Percentiles rank a stretch among this genome's conserved stretches.
Evolutionary conservation across 2,888 invertebrate species (phyloP).

Genomic region (Chloroclysta siterata): DNA sequence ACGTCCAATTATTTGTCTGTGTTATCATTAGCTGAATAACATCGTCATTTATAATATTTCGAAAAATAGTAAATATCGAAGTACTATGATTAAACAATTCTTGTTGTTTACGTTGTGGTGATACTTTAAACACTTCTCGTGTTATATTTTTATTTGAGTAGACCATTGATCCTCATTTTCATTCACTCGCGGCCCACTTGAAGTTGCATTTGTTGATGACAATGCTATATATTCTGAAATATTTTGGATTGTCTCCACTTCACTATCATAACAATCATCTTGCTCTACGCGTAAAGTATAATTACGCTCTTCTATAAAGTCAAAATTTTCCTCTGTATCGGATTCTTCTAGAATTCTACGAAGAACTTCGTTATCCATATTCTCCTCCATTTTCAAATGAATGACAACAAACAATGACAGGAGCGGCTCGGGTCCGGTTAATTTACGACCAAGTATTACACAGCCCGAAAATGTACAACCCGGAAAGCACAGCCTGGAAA

Average conservation of each 20-base stretch:
- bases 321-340: conserved; percentile 17
- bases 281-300: conserved; percentile 17
- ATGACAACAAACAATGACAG: conserved; percentile 18
- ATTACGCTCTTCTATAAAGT: conserved; percentile 16
- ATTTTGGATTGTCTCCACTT: conserved; percentile 10
- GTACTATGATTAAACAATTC: too few relatives aligned
- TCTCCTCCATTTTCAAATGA: conserved; percentile 18
- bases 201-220: conserved; percentile 15
- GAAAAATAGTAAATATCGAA: conserved; percentile 16
- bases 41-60: conserved; percentile 18
- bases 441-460: too few relatives aligned
- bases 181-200: conserved; percentile 13
- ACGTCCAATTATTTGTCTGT: conserved; percentile 14
- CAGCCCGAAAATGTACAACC: too few relatives aligned
- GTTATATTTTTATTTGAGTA: conserved; percentile 15
- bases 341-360: conserved; percentile 18
- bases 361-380: conserved; percentile 16
- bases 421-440: too few relatives aligned
- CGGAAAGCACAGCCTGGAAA: too few relatives aligned
- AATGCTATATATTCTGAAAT: conserved; percentile 13
- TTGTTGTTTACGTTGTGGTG: conserved; percentile 17
- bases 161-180: conserved; percentile 14
- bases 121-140: conserved; percentile 12
- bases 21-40: conserved; percentile 18
- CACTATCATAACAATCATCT: conserved; percentile 8